A percentile compares a stretch with the other conserved stretches of the same genome.
These are phyloP conservation scores for Cryptosula pallasiana DNA, from an alignment of 2,888 invertebrate genomes.

Conservation along the genomic window DNA sequence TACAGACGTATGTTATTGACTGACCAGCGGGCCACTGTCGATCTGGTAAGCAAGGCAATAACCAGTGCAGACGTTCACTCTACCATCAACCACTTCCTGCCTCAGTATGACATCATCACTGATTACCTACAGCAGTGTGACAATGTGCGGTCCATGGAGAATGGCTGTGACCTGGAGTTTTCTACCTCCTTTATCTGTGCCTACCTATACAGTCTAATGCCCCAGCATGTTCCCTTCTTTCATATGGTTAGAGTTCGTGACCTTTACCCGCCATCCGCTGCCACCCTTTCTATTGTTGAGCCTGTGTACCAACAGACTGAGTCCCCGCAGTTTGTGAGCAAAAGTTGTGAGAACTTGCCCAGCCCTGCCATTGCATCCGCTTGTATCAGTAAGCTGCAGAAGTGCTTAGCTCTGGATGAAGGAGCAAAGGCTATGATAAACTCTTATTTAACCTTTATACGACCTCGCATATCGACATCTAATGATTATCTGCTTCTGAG, in stretches of 20 bases:
- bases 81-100: not conserved
- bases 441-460: not conserved
- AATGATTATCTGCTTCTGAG: slow-evolving; percentile 18
- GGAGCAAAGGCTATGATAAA: not conserved
- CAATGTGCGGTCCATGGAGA: slow-evolving; percentile 17
- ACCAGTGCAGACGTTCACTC: not conserved
- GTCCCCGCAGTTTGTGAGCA: not conserved
- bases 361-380: slow-evolving; percentile 6
- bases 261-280: not conserved
- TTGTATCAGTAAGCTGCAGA: slow-evolving; percentile 17
- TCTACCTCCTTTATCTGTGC: slow-evolving; percentile 11
- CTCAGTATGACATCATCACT: slow-evolving; percentile 17
- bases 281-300: too few species aligned
- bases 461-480: not conserved
- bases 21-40: not conserved
- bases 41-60: not conserved
- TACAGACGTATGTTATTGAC: not conserved
- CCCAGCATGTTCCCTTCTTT: not conserved
- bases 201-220: slow-evolving; percentile 13
- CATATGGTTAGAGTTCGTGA: slow-evolving; percentile 13
- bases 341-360: not conserved
- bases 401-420: not conserved
- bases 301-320: too few species aligned
- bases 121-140: not conserved
- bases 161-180: slow-evolving; percentile 22